Percentiles rank a stretch among this genome's conserved stretches.
Evolutionary conservation across 2,797 vertebrate genomes (phyloP).

Genomic region (Schizopygopsis pylzovi): DNA sequence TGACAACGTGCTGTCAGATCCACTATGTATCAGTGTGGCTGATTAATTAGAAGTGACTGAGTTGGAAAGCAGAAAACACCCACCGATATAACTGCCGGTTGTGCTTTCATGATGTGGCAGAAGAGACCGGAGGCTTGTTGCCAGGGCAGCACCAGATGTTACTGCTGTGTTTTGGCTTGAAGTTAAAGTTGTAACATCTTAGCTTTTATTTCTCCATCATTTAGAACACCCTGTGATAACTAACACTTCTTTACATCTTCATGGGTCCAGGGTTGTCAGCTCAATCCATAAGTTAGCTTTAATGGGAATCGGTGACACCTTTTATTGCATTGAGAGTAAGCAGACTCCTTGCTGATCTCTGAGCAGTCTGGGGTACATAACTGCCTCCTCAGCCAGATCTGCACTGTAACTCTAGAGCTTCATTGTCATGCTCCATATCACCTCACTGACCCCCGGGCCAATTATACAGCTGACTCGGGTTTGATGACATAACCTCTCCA

Average conservation of each 20-base stretch:
- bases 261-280: slow-evolving; percentile 52
- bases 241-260: slow-evolving; percentile 48
- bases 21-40: slow-evolving; percentile 28
- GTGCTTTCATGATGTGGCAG: slow-evolving; percentile 67
- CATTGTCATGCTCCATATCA: slow-evolving; percentile 81
- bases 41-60: slow-evolving; percentile 50
- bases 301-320: slow-evolving; percentile 64
- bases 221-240: slow-evolving; percentile 52
- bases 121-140: slow-evolving; percentile 65
- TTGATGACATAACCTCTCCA: slow-evolving; percentile 82
- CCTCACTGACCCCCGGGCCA: slow-evolving; percentile 74
- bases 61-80: slow-evolving; percentile 63
- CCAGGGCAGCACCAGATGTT: slow-evolving; percentile 74
- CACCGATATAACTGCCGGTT: slow-evolving; percentile 67
- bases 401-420: slow-evolving; percentile 80
- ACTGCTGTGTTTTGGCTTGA: slow-evolving; percentile 50
- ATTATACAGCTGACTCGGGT: slow-evolving; percentile 82
- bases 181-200: slow-evolving; percentile 24
- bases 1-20: slow-evolving; percentile 53
- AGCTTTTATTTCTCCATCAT: slow-evolving; percentile 52
- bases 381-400: slow-evolving; percentile 60
- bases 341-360: slow-evolving; percentile 72
- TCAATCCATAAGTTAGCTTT: slow-evolving; percentile 53
- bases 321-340: slow-evolving; percentile 65
- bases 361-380: slow-evolving; percentile 72